Percentiles rank a stretch among this genome's conserved stretches.
phyloP scores from a whole-genome alignment of 35 echinoderm and acorn worm genomes.

The Lytechinus pictus region DNA sequence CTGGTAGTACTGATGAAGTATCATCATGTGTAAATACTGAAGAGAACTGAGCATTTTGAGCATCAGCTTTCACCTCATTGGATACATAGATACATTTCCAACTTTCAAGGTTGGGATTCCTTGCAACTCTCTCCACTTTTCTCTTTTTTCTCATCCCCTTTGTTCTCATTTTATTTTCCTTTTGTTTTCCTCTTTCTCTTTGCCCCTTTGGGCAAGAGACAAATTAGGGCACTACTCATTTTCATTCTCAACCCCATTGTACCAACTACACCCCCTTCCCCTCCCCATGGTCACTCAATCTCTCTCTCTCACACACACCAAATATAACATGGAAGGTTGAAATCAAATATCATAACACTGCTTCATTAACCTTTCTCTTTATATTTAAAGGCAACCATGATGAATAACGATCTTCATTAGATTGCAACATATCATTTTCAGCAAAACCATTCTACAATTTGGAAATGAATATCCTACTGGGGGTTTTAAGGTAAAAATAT shows the following conservation, averaged over 20 bases:
- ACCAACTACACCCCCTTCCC: too few relatives aligned
- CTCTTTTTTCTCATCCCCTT: too few relatives aligned
- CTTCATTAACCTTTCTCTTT: background rate
- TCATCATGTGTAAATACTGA: too few relatives aligned
- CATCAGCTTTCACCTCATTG: too few relatives aligned
- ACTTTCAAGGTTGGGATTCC: too few relatives aligned
- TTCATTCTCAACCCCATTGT: background rate
- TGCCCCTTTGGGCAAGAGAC: background rate
- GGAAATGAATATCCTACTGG: background rate
- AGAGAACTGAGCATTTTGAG: too few relatives aligned
- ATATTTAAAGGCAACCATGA: too few relatives aligned
- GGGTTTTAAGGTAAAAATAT: background rate
- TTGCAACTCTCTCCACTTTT: too few relatives aligned
- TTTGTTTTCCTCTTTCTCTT: background rate
- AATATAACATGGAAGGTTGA: too few relatives aligned
- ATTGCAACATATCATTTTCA: background rate
- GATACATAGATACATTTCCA: too few relatives aligned
- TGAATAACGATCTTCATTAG: background rate
- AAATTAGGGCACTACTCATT: background rate
- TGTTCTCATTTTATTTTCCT: too few relatives aligned
- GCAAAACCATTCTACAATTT: background rate
- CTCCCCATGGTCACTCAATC: background rate
- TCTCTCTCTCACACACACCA: background rate
- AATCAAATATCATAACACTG: background rate
- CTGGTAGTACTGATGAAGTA: too few relatives aligned